Evolutionary conservation across 2,113 vertebrate genomes (phyloP).

Genomic region (Empidonax traillii): DNA sequence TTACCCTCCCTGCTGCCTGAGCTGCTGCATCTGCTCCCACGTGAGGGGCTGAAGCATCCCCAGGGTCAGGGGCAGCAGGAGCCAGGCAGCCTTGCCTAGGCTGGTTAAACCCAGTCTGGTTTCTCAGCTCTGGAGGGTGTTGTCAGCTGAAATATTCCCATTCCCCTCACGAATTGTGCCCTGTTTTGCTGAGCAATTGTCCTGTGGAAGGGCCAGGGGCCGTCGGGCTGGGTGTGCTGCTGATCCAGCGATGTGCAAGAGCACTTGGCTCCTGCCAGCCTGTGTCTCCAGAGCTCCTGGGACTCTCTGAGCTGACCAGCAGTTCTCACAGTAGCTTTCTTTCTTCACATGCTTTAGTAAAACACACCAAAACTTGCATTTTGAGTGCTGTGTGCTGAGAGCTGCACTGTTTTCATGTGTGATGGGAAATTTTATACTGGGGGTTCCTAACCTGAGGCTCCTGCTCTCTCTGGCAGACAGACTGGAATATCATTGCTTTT

Average conservation of each 20-base stretch:
- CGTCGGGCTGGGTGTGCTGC: not conserved
- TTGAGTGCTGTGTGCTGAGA: not conserved
- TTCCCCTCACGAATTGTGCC: not conserved
- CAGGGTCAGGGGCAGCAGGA: not conserved
- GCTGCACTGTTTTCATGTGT: accelerated
- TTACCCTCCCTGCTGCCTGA: not conserved
- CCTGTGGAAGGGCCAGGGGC: not conserved
- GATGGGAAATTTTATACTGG: not conserved
- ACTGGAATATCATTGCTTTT: not conserved
- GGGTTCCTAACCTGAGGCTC: not conserved
- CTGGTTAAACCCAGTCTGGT: constrained; percentile 36
- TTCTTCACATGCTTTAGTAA: not conserved
- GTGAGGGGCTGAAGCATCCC: not conserved
- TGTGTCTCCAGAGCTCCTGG: accelerated
- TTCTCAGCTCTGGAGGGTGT: not conserved
- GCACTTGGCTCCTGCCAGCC: not conserved
- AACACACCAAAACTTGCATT: not conserved
- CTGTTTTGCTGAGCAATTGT: not conserved
- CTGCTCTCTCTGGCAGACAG: not conserved
- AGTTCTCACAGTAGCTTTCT: not conserved
- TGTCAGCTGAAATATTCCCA: constrained; percentile 26
- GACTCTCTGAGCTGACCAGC: not conserved
- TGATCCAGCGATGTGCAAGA: not conserved
- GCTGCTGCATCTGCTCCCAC: not conserved
- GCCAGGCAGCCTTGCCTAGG: not conserved